These are phyloP conservation scores for Cylas formicarius DNA, from an alignment of 1,140 invertebrate genomes.

Conservation along the genomic window DNA sequence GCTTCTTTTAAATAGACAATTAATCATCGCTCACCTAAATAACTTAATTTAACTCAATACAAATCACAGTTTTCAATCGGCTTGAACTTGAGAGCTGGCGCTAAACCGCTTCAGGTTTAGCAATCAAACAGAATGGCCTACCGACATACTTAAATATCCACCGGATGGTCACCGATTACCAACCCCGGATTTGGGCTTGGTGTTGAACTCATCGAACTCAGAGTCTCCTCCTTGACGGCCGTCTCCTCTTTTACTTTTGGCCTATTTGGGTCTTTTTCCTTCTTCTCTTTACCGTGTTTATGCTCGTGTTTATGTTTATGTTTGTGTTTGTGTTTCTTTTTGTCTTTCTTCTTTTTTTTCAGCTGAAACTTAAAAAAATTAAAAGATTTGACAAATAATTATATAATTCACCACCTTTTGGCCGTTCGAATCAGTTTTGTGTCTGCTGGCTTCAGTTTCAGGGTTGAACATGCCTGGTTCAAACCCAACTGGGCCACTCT, in stretches of 20 bases:
- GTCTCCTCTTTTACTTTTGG: constrained; percentile 45
- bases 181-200: constrained; percentile 45
- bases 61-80: no score
- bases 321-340: constrained; percentile 73
- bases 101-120: no score
- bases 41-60: no score
- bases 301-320: constrained; percentile 68
- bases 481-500: constrained; percentile 62
- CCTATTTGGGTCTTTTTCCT: constrained; percentile 46
- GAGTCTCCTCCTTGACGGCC: constrained; percentile 44
- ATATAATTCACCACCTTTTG: constrained; percentile 21
- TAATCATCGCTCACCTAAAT: no score
- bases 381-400: constrained; percentile 25
- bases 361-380: constrained; percentile 44
- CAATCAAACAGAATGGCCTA: no score
- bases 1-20: no score
- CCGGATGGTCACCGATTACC: constrained; percentile 10
- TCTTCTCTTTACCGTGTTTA: constrained; percentile 48
- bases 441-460: constrained; percentile 38
- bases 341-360: constrained; percentile 79
- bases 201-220: constrained; percentile 58
- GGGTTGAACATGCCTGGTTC: constrained; percentile 73
- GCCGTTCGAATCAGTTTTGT: constrained; percentile 35
- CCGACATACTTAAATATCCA: constrained; percentile 9
- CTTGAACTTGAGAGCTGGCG: no score